Conservation (phyloP, 2,113 vertebrate species). For the Tylochromis polylepis region DNA sequence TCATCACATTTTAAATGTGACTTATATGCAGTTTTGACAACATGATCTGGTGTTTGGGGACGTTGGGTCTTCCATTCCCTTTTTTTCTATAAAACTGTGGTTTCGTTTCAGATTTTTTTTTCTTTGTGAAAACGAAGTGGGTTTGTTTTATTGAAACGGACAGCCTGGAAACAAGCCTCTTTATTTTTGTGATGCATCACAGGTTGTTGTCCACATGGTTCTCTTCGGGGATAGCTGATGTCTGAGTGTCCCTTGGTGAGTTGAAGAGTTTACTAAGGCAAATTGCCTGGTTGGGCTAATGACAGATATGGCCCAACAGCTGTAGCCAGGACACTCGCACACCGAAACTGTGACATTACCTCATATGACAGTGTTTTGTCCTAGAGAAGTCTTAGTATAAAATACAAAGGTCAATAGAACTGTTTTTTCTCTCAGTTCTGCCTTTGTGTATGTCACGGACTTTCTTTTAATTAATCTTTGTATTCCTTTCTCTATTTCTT, state of each 20-base stretch:
- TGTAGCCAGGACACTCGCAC: conserved; percentile 9
- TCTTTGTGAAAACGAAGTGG: background rate
- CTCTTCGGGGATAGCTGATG: conserved; percentile 10
- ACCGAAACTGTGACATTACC: background rate
- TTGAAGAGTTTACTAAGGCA: conserved; percentile 64
- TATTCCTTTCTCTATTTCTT: conserved; percentile 1
- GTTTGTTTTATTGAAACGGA: background rate
- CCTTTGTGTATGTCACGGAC: background rate
- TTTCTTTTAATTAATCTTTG: background rate
- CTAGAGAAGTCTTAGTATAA: background rate
- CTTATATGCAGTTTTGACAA: background rate
- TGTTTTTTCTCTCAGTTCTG: background rate
- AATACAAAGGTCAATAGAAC: background rate
- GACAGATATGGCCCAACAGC: conserved; percentile 60
- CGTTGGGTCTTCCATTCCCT: background rate
- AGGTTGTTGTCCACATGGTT: background rate
- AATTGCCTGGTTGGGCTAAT: conserved; percentile 19
- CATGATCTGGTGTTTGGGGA: background rate
- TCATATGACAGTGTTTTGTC: background rate
- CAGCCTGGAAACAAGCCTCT: background rate
- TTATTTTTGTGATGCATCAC: background rate
- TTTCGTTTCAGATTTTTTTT: background rate
- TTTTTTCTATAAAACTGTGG: background rate
- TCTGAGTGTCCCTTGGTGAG: conserved; percentile 50
- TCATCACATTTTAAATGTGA: background rate